Conservation (phyloP, 2,797 vertebrate species). For the Tapera naevia region DNA sequence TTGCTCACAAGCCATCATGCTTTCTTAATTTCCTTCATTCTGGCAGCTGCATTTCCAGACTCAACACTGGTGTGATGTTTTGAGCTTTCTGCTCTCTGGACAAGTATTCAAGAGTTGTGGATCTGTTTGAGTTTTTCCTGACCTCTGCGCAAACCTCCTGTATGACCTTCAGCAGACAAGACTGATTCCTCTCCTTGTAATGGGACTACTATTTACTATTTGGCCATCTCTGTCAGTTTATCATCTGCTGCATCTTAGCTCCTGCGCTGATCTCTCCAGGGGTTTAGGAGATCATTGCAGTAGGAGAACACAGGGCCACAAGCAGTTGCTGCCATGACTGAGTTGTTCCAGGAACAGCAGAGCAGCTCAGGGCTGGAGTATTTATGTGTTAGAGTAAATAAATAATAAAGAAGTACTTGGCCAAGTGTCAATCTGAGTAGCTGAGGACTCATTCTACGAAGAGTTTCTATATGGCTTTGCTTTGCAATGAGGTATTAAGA, state of each 20-base stretch:
- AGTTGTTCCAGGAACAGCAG: neutral
- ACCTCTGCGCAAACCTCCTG: neutral
- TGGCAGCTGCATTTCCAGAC: neutral
- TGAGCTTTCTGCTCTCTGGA: neutral
- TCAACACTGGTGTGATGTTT: neutral
- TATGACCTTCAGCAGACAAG: neutral
- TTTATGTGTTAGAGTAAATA: neutral
- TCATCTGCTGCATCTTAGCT: neutral
- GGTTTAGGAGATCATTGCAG: neutral
- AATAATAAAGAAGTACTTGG: neutral
- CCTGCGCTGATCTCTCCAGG: accelerated
- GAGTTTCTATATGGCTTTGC: neutral
- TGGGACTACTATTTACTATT: neutral
- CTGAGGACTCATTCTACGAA: neutral
- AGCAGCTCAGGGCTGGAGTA: neutral
- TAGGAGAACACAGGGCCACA: neutral
- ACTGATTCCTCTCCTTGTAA: neutral
- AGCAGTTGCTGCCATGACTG: neutral
- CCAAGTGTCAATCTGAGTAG: neutral
- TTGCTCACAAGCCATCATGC: neutral
- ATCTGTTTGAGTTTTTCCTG: neutral
- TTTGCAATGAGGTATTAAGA: neutral
- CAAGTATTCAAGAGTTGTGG: neutral
- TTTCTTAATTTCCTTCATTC: neutral
- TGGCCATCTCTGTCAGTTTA: neutral